phyloP scores from a whole-genome alignment of 2,888 invertebrate genomes.

The Ichneumon xanthorius region DNA sequence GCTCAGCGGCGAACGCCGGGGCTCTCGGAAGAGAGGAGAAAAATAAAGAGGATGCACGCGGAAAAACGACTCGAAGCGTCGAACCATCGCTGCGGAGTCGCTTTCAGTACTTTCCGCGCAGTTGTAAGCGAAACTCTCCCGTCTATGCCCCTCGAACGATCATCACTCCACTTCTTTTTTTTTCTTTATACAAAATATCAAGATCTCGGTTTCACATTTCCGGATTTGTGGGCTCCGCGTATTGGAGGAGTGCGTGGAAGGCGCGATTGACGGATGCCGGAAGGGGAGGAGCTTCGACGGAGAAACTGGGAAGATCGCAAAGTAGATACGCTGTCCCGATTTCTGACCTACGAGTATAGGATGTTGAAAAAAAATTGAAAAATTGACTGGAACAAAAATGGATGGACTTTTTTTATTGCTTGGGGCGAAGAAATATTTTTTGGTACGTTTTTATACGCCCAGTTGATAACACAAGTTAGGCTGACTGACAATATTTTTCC shows the following conservation, averaged over 20 bases:
- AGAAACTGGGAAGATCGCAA: no score
- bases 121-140: slow-evolving; percentile 15
- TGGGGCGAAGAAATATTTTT: no score
- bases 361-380: no score
- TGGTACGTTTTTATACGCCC: no score
- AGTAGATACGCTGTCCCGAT: no score
- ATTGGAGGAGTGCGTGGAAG: not conserved
- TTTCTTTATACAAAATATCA: not conserved
- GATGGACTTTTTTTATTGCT: no score
- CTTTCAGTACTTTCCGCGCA: slow-evolving; percentile 38
- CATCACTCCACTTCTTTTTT: not conserved
- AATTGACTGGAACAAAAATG: no score
- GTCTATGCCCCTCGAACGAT: not conserved
- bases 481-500: no score
- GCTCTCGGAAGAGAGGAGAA: slow-evolving; percentile 32
- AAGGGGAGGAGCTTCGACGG: not conserved
- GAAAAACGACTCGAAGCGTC: slow-evolving; percentile 41
- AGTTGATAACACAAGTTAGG: no score
- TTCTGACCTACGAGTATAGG: no score
- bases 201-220: slow-evolving; percentile 3
- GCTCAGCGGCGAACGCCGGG: slow-evolving; percentile 26
- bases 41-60: not conserved
- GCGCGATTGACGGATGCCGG: not conserved
- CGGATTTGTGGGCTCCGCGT: not conserved
- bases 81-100: slow-evolving; percentile 33